phyloP scores from a whole-genome alignment of 1,140 invertebrate genomes.

The Hyles vespertilio region DNA sequence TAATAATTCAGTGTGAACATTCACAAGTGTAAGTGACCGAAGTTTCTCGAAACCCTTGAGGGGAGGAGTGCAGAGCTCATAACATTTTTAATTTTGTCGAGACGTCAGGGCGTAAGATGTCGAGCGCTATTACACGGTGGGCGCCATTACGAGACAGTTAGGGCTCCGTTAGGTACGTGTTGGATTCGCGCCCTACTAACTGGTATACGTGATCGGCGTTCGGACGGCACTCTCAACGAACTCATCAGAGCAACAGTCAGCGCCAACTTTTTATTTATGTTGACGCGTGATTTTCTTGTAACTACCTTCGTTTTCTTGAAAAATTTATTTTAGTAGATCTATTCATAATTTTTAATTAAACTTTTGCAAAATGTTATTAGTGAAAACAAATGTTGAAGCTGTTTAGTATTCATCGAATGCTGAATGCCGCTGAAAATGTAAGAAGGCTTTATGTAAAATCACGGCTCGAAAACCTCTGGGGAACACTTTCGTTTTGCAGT shows the following conservation, averaged over 20 bases:
- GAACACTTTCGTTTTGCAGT: too few relatives aligned
- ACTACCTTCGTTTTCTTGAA: too few relatives aligned
- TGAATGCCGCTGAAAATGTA: too few relatives aligned
- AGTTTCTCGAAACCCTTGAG: not conserved
- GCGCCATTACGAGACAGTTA: constrained; percentile 61
- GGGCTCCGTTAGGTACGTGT: constrained; percentile 51
- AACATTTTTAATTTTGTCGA: constrained; percentile 58
- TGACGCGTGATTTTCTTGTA: not conserved
- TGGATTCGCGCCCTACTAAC: constrained; percentile 56
- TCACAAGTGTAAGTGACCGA: too few relatives aligned
- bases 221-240: constrained; percentile 16
- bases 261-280: not conserved
- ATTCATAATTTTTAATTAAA: too few relatives aligned
- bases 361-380: too few relatives aligned
- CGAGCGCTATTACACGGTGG: constrained; percentile 44
- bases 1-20: too few relatives aligned
- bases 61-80: not conserved
- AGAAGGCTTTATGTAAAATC: too few relatives aligned
- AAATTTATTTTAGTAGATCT: too few relatives aligned
- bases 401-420: too few relatives aligned
- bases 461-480: too few relatives aligned
- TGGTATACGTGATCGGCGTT: constrained; percentile 47
- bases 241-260: constrained; percentile 11
- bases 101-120: constrained; percentile 34
- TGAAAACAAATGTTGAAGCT: too few relatives aligned